A percentile compares a stretch with the other conserved stretches of the same genome.
phyloP scores from a whole-genome alignment of 2,113 vertebrate genomes.

The Leptocoma aspasia region DNA sequence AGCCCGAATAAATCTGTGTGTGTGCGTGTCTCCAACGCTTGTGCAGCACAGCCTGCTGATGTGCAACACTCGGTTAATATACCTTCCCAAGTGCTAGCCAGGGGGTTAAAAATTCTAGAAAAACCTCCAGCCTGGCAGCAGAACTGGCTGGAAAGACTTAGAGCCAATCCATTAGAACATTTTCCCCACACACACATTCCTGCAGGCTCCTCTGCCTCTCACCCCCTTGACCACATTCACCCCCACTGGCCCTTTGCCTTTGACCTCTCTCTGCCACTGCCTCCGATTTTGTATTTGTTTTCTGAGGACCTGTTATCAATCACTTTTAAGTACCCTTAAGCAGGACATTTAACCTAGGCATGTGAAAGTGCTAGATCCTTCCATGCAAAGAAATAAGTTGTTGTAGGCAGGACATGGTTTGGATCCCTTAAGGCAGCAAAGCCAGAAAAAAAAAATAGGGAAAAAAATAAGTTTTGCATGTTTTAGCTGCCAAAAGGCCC shows the following conservation, averaged over 20 bases:
- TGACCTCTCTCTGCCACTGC: slow-evolving; percentile 53
- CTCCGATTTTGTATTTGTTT: slow-evolving; percentile 49
- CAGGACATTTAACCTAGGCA: background rate
- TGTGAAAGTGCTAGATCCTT: background rate
- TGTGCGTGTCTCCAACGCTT: background rate
- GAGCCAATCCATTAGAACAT: background rate
- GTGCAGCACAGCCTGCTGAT: background rate
- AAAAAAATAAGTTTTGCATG: background rate
- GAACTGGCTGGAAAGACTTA: background rate
- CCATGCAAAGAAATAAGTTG: background rate
- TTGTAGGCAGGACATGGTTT: background rate
- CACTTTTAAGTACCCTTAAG: slow-evolving; percentile 29
- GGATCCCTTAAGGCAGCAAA: background rate
- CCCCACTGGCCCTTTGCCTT: slow-evolving; percentile 50
- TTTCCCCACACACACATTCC: background rate
- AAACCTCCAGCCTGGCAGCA: background rate
- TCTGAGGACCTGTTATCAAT: slow-evolving; percentile 48
- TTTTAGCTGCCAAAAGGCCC: background rate
- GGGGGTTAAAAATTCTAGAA: background rate
- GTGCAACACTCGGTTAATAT: background rate
- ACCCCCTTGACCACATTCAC: slow-evolving; percentile 4
- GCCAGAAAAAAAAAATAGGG: background rate
- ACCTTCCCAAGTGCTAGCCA: background rate
- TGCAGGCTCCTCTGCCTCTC: background rate
- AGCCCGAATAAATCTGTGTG: fast-evolving